Percentiles rank a stretch among this genome's conserved stretches.
phyloP scores from a whole-genome alignment of 2,888 invertebrate species.

The Aleiodes leptofemur region DNA sequence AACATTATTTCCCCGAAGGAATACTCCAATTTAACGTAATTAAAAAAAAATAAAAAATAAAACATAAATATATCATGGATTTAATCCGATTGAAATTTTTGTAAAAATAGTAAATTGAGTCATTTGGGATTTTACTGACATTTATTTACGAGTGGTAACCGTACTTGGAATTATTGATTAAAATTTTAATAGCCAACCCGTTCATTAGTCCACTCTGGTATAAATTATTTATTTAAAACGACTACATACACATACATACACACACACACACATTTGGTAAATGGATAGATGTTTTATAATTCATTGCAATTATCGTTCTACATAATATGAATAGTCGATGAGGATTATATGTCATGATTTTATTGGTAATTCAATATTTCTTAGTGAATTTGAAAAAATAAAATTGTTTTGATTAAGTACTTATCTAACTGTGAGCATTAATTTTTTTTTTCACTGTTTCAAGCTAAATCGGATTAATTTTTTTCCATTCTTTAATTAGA shows the following conservation, averaged over 20 bases:
- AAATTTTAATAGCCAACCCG: conserved; percentile 43
- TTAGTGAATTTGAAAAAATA: not conserved
- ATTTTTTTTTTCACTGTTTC: not conserved
- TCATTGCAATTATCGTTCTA: conserved; percentile 43
- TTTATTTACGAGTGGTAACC: conserved; percentile 30
- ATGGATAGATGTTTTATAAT: conserved; percentile 44
- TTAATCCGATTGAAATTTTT: conserved; percentile 11
- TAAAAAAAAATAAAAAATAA: too few relatives aligned
- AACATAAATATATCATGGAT: not conserved
- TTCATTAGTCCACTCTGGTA: conserved; percentile 39
- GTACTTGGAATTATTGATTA: conserved; percentile 42
- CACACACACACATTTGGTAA: conserved; percentile 27
- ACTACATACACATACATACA: conserved; percentile 22
- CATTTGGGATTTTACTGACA: conserved; percentile 19
- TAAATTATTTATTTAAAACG: conserved; percentile 42
- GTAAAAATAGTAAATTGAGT: conserved; percentile 2
- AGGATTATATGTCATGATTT: conserved; percentile 42
- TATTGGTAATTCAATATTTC: conserved; percentile 10
- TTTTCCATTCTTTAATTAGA: not conserved
- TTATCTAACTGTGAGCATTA: not conserved
- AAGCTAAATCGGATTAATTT: too few relatives aligned
- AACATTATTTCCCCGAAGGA: too few relatives aligned
- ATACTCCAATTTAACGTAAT: not conserved
- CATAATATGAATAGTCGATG: conserved; percentile 42
- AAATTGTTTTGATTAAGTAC: not conserved